These are phyloP conservation scores for Pteronura brasiliensis DNA, from an alignment of 2,113 vertebrate species.

Conservation along the genomic window DNA sequence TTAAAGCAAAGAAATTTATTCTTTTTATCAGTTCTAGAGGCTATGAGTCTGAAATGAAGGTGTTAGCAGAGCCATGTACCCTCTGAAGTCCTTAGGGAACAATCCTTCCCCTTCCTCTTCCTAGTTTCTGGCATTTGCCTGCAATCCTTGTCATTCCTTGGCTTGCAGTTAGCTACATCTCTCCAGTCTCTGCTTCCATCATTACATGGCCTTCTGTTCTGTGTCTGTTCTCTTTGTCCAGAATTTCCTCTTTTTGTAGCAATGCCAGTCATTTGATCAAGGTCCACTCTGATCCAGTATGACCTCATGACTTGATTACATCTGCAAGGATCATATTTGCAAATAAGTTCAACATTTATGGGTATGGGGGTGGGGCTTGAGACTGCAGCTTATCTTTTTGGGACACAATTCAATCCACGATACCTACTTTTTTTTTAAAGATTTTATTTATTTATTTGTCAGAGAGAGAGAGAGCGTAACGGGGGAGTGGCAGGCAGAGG, in stretches of 20 bases:
- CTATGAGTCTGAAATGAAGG: not conserved
- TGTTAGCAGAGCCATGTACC: not conserved
- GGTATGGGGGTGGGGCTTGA: not conserved
- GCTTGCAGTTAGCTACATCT: not conserved
- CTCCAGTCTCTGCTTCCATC: not conserved
- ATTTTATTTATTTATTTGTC: too few relatives aligned
- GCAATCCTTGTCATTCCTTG: not conserved
- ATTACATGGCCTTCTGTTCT: not conserved
- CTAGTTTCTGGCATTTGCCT: not conserved
- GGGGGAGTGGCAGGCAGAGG: too few relatives aligned
- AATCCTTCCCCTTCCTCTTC: not conserved
- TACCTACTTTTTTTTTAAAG: not conserved
- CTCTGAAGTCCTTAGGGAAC: not conserved
- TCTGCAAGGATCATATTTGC: not conserved
- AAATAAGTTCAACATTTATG: not conserved
- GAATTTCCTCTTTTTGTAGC: not conserved
- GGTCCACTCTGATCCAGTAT: not conserved
- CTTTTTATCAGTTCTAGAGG: not conserved
- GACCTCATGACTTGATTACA: not conserved
- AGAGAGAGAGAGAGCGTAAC: too few relatives aligned
- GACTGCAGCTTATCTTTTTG: not conserved
- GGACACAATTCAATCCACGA: not conserved
- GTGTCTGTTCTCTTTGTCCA: not conserved
- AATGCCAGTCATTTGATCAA: not conserved
- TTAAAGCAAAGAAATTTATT: not conserved